Evolutionary conservation across 1,140 invertebrate genomes (phyloP).

Genomic region (Coenobita brevimanus): DNA sequence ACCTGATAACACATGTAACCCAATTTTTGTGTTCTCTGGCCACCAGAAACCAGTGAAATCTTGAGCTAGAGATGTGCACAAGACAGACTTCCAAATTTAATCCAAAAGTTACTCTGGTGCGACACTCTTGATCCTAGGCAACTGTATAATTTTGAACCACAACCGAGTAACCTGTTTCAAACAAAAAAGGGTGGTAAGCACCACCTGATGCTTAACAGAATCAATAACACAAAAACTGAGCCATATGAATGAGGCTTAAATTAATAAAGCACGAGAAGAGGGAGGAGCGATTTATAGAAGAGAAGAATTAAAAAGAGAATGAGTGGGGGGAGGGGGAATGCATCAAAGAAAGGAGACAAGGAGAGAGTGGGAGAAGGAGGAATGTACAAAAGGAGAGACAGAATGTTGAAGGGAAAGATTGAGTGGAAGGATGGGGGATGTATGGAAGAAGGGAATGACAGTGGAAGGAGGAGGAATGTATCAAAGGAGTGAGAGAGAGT

Average conservation of each 20-base stretch:
- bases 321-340: neutral
- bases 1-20: no score
- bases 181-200: neutral
- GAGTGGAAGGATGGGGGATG: neutral
- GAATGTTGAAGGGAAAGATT: neutral
- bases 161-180: no score
- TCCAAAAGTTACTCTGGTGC: no score
- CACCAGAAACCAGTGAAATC: no score
- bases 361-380: neutral
- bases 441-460: neutral
- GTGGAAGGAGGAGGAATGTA: no score
- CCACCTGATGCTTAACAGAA: neutral
- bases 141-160: no score
- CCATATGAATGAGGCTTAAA: neutral
- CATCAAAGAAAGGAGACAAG: neutral
- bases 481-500: neutral
- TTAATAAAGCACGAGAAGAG: neutral
- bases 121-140: no score
- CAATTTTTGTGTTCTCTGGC: no score
- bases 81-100: no score
- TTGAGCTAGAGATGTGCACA: no score
- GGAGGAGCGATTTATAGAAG: neutral
- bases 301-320: neutral
- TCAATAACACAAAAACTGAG: neutral
- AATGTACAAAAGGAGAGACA: no score